These are phyloP conservation scores for Enteromius anoplus DNA, from an alignment of 2,797 vertebrate genomes.

Conservation along the genomic window DNA sequence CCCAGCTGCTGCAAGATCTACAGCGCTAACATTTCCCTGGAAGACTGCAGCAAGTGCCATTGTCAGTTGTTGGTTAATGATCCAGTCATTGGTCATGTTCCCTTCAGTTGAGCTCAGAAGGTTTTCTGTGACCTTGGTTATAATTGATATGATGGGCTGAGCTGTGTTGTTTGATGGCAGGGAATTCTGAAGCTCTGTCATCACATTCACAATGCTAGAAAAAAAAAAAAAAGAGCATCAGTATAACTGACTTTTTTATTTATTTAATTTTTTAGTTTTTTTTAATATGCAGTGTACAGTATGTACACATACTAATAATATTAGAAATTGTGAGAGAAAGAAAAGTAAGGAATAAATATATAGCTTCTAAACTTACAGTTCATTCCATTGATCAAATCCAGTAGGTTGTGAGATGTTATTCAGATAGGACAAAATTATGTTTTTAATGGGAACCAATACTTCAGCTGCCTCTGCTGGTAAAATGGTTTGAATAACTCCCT, in stretches of 20 bases:
- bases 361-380: too few relatives aligned
- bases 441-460: slow-evolving; percentile 15
- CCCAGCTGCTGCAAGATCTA: slow-evolving; percentile 5
- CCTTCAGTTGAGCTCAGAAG: slow-evolving; percentile 68
- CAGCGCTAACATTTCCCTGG: background rate
- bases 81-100: slow-evolving; percentile 58
- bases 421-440: slow-evolving; percentile 40
- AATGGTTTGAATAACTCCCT: background rate
- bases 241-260: too few relatives aligned
- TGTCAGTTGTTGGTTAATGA: slow-evolving; percentile 19
- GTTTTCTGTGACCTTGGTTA: slow-evolving; percentile 65
- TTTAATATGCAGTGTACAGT: too few relatives aligned
- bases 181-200: slow-evolving; percentile 64
- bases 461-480: background rate
- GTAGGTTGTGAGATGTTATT: background rate
- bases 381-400: slow-evolving; percentile 10
- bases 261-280: too few relatives aligned
- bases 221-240: slow-evolving; percentile 1
- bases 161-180: slow-evolving; percentile 66
- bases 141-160: slow-evolving; percentile 60
- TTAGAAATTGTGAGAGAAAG: too few relatives aligned
- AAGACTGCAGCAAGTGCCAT: background rate
- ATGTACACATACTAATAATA: too few relatives aligned
- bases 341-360: too few relatives aligned
- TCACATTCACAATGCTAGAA: slow-evolving; percentile 73